Base-by-base conservation (phyloP, 2,888 invertebrate genomes). In the Pachymerium ferrugineum region DNA sequence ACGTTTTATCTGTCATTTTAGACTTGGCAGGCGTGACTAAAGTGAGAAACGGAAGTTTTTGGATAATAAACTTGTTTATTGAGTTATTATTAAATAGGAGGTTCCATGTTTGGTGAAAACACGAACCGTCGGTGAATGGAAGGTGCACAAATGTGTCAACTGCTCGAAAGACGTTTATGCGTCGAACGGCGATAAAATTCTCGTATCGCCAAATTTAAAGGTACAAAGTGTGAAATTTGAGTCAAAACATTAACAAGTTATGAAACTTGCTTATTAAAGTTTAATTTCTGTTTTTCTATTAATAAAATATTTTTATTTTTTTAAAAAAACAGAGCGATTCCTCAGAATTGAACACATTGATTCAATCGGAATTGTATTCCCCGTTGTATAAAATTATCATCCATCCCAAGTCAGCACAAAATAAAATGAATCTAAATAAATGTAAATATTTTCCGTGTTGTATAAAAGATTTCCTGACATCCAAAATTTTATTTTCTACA, bases 91-190 rank as follows among this genome's bases (percentile, higher is more conserved):
- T 28, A 38, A 28, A n/a, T 47, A 75, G 75, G 67, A 75, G 67
- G 29, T 75, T 25, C 68, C 35, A 29, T 75, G 72, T 38, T 31
- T 75, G 29, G 28, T 33, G 6, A 42, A 74, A 28, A 33, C 25
- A 47, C 67, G 72, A 16, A 1, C n/a, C 14, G 71, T 30, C 10
- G 73, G 72, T 14, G 69, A 67, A 28, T 75, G 75, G 75, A 68
- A 42, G 16, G 47, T 75, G 14, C 74, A 72, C 25, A 42, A 30
- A 2, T 75, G 75, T 35, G 16, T 74, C 31, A 74, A 72, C 67
- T 75, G 75, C 28, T 31, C 33, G 29, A 47, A 47, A n/a, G 74
- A 74, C 30, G 71, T 72, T 22, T 70, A 72, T 67, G 75, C 74
- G 5, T 25, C 70, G 25, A 16, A 10, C 35, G 31, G 31, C 14